Percentiles rank a stretch among this genome's conserved stretches.
Conservation (phyloP, 2,113 vertebrate genomes). For the Tachysurus fulvidraco region DNA sequence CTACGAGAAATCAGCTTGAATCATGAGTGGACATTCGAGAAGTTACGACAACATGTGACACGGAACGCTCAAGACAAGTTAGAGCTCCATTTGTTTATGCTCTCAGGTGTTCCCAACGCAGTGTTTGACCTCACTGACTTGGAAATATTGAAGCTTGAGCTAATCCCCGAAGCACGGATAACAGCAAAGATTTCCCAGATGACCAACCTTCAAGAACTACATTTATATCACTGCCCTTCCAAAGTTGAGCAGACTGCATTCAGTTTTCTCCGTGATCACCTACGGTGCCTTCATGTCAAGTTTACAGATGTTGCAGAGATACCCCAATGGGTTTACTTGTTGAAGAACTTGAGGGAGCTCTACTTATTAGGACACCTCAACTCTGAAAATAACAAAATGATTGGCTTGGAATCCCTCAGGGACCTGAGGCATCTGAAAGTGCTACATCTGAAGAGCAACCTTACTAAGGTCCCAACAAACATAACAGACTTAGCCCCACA, state of each 20-base stretch:
- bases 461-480: slow-evolving; percentile 97
- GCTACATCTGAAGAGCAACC: slow-evolving; percentile 95
- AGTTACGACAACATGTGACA: slow-evolving; percentile 89
- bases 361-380: slow-evolving; percentile 95
- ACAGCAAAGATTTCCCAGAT: slow-evolving; percentile 97
- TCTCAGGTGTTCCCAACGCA: slow-evolving; percentile 91
- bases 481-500: slow-evolving; percentile 95
- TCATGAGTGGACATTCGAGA: slow-evolving; percentile 97
- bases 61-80: slow-evolving; percentile 91
- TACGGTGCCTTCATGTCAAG: slow-evolving; percentile 97
- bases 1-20: slow-evolving; percentile 93
- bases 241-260: slow-evolving; percentile 98
- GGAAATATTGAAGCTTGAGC: slow-evolving; percentile 91
- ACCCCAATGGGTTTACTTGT: slow-evolving; percentile 93
- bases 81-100: slow-evolving; percentile 93
- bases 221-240: slow-evolving; percentile 94
- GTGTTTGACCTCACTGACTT: slow-evolving; percentile 94
- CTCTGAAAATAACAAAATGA: slow-evolving; percentile 99
- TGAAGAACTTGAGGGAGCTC: slow-evolving; percentile 90
- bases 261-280: slow-evolving; percentile 94
- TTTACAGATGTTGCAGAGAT: slow-evolving; percentile 98
- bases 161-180: slow-evolving; percentile 95
- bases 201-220: slow-evolving; percentile 93
- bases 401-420: slow-evolving; percentile 92
- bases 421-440: slow-evolving; percentile 92